Conservation (phyloP, 2,797 vertebrate genomes). For the Sparus aurata region DNA sequence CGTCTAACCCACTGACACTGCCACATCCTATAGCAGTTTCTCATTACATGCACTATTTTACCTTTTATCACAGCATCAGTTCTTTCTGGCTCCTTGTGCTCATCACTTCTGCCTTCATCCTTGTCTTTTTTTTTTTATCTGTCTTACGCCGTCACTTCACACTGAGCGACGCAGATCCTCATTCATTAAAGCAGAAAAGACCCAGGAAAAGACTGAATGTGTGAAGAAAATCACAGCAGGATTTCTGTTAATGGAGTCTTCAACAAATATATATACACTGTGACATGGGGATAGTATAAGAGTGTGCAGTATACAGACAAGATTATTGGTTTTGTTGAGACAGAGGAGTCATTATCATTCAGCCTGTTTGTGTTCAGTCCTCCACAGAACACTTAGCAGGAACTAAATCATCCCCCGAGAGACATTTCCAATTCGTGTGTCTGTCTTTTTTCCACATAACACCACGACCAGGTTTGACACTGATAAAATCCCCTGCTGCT, state of each 20-base stretch:
- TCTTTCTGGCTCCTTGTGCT: not conserved
- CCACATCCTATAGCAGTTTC: not conserved
- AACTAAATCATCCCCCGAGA: slow-evolving; percentile 10
- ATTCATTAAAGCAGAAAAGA: slow-evolving; percentile 7
- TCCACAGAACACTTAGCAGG: slow-evolving; percentile 2
- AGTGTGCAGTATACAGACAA: not conserved
- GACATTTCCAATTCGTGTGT: slow-evolving; percentile 24
- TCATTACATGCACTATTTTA: not conserved
- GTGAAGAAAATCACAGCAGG: not conserved
- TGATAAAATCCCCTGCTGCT: slow-evolving; percentile 28
- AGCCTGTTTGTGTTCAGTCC: not conserved
- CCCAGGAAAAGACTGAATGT: not conserved
- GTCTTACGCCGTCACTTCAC: not conserved
- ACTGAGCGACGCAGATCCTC: not conserved
- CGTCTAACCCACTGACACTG: not conserved
- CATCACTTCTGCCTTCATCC: not conserved
- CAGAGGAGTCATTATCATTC: not conserved
- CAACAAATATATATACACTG: no score
- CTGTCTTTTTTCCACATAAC: not conserved
- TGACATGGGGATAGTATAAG: not conserved
- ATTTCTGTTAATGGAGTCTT: not conserved
- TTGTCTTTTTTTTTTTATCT: not conserved
- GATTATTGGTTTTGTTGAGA: not conserved
- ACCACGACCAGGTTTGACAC: not conserved
- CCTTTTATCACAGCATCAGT: not conserved